Percentiles rank a stretch among this genome's conserved stretches.
phyloP scores from a whole-genome alignment of 2,797 vertebrate species.

The Myotis findleyi region DNA sequence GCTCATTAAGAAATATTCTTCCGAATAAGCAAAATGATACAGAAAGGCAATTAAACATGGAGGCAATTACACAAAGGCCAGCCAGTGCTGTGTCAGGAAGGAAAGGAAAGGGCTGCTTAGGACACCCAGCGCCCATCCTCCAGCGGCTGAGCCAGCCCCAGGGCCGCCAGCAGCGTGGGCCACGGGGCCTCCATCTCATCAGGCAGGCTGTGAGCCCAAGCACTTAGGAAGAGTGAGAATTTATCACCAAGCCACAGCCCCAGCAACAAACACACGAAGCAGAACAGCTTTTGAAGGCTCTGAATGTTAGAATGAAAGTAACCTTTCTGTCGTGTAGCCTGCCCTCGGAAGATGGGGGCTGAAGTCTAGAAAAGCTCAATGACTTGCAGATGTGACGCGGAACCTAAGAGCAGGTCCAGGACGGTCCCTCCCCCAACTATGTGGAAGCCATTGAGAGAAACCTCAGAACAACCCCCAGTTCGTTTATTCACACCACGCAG shows the following conservation, averaged over 20 bases:
- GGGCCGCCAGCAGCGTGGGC: background rate
- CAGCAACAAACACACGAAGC: rapidly evolving
- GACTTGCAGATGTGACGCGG: rapidly evolving
- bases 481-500: rapidly evolving
- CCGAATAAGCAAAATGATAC: background rate
- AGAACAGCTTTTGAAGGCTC: background rate
- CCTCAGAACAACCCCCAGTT: background rate
- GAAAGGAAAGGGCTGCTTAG: background rate
- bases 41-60: background rate
- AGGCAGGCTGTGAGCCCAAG: background rate
- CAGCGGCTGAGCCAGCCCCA: background rate
- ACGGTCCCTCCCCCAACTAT: rapidly evolving
- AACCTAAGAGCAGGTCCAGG: too few relatives aligned
- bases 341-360: background rate
- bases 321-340: rapidly evolving
- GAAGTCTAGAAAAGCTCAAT: background rate
- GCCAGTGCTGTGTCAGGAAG: background rate
- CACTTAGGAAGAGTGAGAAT: background rate
- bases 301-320: background rate
- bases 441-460: background rate
- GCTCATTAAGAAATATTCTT: background rate
- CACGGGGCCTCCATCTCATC: rapidly evolving
- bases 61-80: background rate
- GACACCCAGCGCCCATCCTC: rapidly evolving
- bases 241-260: conserved; percentile 36